A percentile compares a stretch with the other conserved stretches of the same genome.
Conservation (phyloP, 2,797 vertebrate genomes). For the Xiphophorus birchmanni region DNA sequence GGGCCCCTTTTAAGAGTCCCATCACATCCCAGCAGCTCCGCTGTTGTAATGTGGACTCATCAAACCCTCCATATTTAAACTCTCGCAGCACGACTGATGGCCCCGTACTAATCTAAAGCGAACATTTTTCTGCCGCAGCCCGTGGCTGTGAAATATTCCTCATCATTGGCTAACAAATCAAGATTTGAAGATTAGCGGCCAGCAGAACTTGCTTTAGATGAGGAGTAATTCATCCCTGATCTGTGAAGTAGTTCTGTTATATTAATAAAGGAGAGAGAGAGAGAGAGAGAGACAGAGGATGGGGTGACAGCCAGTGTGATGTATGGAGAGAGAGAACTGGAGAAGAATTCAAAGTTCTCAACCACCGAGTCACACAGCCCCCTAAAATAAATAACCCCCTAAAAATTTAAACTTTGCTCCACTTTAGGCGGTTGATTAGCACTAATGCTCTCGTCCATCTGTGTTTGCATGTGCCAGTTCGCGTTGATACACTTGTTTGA, state of each 20-base stretch:
- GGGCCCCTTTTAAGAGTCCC: background rate
- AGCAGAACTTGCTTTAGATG: constrained; percentile 28
- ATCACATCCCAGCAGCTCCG: background rate
- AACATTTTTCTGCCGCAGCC: constrained; percentile 6
- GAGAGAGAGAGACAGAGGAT: background rate
- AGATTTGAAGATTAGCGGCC: constrained; percentile 29
- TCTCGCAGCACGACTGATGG: background rate
- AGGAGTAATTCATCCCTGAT: constrained; percentile 25
- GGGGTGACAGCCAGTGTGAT: constrained; percentile 13
- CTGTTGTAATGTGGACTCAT: background rate
- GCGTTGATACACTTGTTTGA: constrained; percentile 49
- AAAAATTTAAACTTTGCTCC: constrained; percentile 49
- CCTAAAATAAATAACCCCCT: constrained; percentile 43
- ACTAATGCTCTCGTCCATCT: constrained; percentile 35
- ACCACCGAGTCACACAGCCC: constrained; percentile 14
- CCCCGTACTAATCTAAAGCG: background rate
- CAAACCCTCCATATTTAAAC: background rate
- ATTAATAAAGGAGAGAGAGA: constrained; percentile 25
- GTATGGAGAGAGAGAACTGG: constrained; percentile 19
- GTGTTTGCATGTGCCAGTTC: constrained; percentile 26
- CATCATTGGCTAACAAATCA: constrained; percentile 17
- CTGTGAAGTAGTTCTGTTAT: constrained; percentile 12
- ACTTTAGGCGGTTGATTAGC: constrained; percentile 49
- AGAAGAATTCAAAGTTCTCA: constrained; percentile 31
- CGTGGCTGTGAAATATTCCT: constrained; percentile 1